Evolutionary conservation across 2,888 invertebrate species (phyloP), one percentile per base, ranked within the genome.

Genomic region (Nephrocerus scutellatus): DNA sequence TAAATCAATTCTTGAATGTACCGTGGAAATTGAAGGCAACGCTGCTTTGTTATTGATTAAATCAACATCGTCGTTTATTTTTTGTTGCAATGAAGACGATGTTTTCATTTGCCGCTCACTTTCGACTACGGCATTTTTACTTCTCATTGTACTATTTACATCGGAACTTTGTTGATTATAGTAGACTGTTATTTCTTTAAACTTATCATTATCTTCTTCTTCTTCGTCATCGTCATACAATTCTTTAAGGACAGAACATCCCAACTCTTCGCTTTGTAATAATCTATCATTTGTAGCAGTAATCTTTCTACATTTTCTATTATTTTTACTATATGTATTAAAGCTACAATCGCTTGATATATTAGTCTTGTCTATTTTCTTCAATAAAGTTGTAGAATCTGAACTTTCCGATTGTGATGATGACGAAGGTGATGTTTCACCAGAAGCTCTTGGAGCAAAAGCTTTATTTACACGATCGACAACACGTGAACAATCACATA

Each of bases 351-450:
- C n/a, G n/a, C n/a, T n/a, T n/a, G n/a, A n/a, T 41, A 38, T 33
- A 37, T 46, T 50, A 47, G 35, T 43, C 45, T 50, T 55, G 46
- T 47, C 49, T 10, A 39, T 35, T 15, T 53, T 55, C 36, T 53
- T 53, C 30, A 53, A 55, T 30, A 60, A 54, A 47, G 62, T 61
- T 18, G 57, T 56, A 28, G 63, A 65, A 50, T 67, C 64, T 22
- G 61, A 62, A 37, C 58, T 65, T 32, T 54, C 54, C 24, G 54
- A 53, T 25, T 8, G 66, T 16, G 67, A 68, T 7, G 68, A 68
- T 7, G 68, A 68, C 13, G 68, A 66, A 32, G 70, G 70, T 38
- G 65, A 67, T 9, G 69, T 67, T 51, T 69, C 69, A 20, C 68
- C 68, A 24, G 67, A 70, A 32, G 69, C 69, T 43, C 65, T 60